Base-by-base conservation (phyloP, 1,140 invertebrate genomes). In the Drosophila ironensis region DNA sequence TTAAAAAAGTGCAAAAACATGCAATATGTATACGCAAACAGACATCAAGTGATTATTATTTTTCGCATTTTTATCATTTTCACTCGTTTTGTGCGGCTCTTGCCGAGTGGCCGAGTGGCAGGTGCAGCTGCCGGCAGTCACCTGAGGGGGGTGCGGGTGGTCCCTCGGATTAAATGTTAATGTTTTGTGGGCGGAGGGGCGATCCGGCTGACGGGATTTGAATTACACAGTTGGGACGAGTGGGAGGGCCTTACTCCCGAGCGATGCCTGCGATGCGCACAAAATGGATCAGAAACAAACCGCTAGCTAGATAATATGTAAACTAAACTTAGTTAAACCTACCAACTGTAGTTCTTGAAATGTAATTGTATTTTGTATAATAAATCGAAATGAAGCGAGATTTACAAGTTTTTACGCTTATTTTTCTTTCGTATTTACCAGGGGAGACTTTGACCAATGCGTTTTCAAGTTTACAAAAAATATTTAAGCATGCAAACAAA, bases 151-250 rank as follows among this genome's bases (percentile, higher is more conserved):
- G 22, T n/a, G n/a, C n/a, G n/a, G n/a, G n/a, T n/a, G n/a, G n/a
- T n/a, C 52, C 41, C 35, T 22, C 37, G 51, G 38, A 69, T 78
- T 70, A 70, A 80, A 74, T 74, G 56, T 78, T 73, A 69, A 73
- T 78, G 41, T 44, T 57, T 46, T 25, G 1, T 12, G 12, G 52
- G 33, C 14, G n/a, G 28, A 8, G 9, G 37, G 27, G n/a, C 12
- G 9, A 30, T 27, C 0, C 11, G 8, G 19, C 16, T 28, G 47
- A 19, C n/a, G 30, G 25, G 42, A 16, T 37, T 41, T 61, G 48
- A 11, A 38, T 25, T 17, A 12, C 27, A 16, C 27, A 19, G 5
- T n/a, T 12, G 51, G 38, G 11, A 24, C 11, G 9, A 30, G 51
- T 41, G n/a, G n/a, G n/a, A n/a, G n/a, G n/a, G n/a, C n/a, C n/a